Evolutionary conservation across 2,113 vertebrate genomes (phyloP).

Genomic region (Psophia crepitans): DNA sequence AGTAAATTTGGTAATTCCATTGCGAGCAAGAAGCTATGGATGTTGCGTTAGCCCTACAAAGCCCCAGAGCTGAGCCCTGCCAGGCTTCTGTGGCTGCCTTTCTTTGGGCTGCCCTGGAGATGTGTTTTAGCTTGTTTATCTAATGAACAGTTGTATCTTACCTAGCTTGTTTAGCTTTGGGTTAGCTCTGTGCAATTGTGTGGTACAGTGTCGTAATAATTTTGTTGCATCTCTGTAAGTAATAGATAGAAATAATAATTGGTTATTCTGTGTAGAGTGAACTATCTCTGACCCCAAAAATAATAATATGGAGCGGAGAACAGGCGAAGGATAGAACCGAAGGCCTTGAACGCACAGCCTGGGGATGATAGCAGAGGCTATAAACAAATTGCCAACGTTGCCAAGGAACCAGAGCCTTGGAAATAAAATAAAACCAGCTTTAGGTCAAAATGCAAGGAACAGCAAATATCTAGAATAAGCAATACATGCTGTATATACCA

Average conservation of each 20-base stretch:
- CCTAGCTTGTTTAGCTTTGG: neutral
- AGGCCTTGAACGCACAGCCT: neutral
- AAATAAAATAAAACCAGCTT: neutral
- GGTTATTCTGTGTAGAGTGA: neutral
- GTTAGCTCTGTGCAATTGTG: neutral
- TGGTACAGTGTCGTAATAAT: neutral
- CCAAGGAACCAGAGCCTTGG: accelerated
- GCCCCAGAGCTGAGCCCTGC: neutral
- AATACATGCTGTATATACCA: neutral
- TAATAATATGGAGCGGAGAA: neutral
- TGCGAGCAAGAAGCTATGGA: neutral
- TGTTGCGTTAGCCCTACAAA: neutral
- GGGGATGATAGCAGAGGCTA: neutral
- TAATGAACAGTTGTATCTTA: neutral
- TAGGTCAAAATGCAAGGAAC: neutral
- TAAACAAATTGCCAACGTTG: neutral
- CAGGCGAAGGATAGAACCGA: neutral
- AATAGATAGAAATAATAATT: neutral
- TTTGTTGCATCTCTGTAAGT: neutral
- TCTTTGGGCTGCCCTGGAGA: neutral
- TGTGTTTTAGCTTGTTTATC: neutral
- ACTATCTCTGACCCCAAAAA: neutral
- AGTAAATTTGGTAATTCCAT: neutral
- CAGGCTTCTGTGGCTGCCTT: neutral
- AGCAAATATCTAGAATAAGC: neutral